Conservation (phyloP, 1,140 invertebrate genomes). For the Epicauta chinensis region DNA sequence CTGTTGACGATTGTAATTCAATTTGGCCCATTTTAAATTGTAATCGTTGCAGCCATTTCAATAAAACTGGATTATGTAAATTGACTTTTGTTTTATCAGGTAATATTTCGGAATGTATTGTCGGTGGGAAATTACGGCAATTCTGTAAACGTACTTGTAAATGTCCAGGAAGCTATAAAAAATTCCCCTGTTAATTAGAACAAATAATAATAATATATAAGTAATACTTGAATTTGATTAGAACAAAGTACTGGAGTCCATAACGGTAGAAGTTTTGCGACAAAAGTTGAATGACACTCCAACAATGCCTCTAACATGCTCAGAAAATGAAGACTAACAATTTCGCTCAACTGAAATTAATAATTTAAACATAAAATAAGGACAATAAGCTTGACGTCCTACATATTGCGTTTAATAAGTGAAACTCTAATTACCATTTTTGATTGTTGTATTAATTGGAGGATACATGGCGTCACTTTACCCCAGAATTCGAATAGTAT, state of each 20-base stretch:
- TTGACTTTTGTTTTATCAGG: slow-evolving; percentile 33
- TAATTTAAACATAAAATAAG: slow-evolving; percentile 9
- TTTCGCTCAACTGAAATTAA: slow-evolving; percentile 78
- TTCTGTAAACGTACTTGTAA: slow-evolving; percentile 83
- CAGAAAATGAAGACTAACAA: slow-evolving; percentile 95
- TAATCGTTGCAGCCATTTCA: slow-evolving; percentile 86
- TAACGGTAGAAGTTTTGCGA: slow-evolving; percentile 77
- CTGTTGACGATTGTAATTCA: slow-evolving; percentile 90
- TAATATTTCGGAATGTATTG: slow-evolving; percentile 39
- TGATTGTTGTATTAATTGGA: slow-evolving; percentile 89
- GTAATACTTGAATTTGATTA: slow-evolving; percentile 76
- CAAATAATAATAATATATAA: no score
- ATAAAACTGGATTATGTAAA: slow-evolving; percentile 49
- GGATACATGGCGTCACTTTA: slow-evolving; percentile 90
- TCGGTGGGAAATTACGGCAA: slow-evolving; percentile 71
- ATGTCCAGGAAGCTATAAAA: slow-evolving; percentile 81
- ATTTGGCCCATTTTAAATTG: slow-evolving; percentile 98
- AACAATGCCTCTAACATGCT: slow-evolving; percentile 91
- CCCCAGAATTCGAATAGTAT: slow-evolving; percentile 98
- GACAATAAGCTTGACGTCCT: background rate
- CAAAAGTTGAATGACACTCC: slow-evolving; percentile 89
- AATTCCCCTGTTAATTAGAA: no score
- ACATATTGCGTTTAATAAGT: no score
- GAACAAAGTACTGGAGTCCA: slow-evolving; percentile 91
- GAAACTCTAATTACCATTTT: slow-evolving; percentile 82